Evolutionary conservation across 2,113 vertebrate species (phyloP).

Genomic region (Elephas maximus): DNA sequence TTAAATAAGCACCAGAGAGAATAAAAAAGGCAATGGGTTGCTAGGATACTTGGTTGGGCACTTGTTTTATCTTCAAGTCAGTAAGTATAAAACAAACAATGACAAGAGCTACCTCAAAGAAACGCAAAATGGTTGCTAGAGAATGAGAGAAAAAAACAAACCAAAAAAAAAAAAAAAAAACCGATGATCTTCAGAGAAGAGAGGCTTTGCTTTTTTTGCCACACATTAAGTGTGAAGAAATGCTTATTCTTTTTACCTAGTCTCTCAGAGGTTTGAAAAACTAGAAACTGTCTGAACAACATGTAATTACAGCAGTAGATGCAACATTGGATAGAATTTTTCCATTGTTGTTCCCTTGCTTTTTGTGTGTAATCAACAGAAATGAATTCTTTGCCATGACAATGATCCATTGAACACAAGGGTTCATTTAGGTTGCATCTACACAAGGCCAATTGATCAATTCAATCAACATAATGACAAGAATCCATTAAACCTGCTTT

Average conservation of each 20-base stretch:
- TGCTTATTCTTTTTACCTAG: constrained; percentile 27
- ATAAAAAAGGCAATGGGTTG: constrained; percentile 51
- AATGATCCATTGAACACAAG: constrained; percentile 47
- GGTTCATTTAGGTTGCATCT: neutral
- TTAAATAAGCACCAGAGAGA: constrained; percentile 67
- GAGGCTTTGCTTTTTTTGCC: neutral
- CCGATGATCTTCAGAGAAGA: neutral
- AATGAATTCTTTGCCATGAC: neutral
- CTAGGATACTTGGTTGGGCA: constrained; percentile 66
- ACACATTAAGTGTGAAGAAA: constrained; percentile 68
- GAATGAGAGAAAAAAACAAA: constrained; percentile 56
- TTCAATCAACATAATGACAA: neutral
- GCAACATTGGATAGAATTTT: constrained; percentile 41
- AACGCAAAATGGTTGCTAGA: constrained; percentile 58
- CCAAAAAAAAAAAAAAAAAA: neutral
- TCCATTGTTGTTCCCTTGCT: constrained; percentile 60
- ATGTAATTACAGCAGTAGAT: constrained; percentile 63
- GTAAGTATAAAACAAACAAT: constrained; percentile 78
- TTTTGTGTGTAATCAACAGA: constrained; percentile 61
- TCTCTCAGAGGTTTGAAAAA: constrained; percentile 57
- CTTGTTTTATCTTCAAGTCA: constrained; percentile 74
- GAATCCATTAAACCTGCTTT: neutral
- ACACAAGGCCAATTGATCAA: neutral
- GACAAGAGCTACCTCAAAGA: constrained; percentile 74
- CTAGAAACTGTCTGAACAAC: neutral